Evolutionary conservation across 2,797 vertebrate species (phyloP), one percentile per base, ranked within the genome.

Genomic region (Alcedo atthis): DNA sequence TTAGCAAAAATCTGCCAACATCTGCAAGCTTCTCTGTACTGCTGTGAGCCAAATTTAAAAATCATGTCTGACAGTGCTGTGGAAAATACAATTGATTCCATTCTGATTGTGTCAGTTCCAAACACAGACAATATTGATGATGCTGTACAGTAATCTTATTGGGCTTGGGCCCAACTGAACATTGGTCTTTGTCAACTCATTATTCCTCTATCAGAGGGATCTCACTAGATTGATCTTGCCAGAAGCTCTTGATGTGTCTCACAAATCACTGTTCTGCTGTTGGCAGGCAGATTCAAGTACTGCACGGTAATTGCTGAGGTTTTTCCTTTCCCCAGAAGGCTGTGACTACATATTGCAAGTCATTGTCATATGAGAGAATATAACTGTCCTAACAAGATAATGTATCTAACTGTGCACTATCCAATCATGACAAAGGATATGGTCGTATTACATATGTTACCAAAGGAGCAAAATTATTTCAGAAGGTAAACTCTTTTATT

Each of bases 181-280:
- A 96, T 95, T 97, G 97, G 96, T 97, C 97, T 97, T 97, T 97
- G 97, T 97, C 97, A 97, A 98, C 97, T 98, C 97, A 97, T 98
- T 98, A 98, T 98, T 97, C 96, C 96, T 96, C 97, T 98, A 98
- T 98, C 97, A 96, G 95, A 97, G 96, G 96, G 97, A 98, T 98
- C 97, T 96, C 83, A 73, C 82, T 96, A 98, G 97, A 98, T 98
- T 98, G 97, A 98, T 98, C 97, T 96, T 97, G 97, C 97, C 97
- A 97, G 97, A 98, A 98, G 94, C 96, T 96, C 96, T 96, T 97
- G 97, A 97, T 95, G 95, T 96, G 94, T 97, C 96, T 97, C 97
- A 98, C 97, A 98, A 98, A 98, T 98, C 97, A 97, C 96, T 97
- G 90, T 90, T 96, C 97, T 96, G 81, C 97, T 97, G 96, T 98